Conservation (phyloP, 2,888 invertebrate species). For the Mycalesis mineus region DNA sequence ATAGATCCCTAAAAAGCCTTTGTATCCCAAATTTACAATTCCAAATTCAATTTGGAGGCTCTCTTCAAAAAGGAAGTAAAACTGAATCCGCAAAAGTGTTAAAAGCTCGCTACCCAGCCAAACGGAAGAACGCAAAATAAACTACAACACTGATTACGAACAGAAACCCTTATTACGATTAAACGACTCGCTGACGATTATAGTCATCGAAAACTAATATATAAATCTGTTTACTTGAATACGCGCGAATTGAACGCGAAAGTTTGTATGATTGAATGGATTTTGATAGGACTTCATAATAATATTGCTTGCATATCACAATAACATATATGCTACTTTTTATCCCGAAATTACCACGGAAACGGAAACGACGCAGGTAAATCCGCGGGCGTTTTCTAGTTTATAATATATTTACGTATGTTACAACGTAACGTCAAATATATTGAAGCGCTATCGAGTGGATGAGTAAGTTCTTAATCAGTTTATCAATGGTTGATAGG, state of each 20-base stretch:
- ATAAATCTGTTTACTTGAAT: no score
- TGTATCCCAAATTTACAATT: background rate
- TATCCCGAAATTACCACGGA: no score
- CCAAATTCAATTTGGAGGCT: background rate
- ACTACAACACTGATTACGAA: slow-evolving; percentile 10
- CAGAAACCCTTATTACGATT: background rate
- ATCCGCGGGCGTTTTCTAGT: no score
- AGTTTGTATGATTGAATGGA: no score
- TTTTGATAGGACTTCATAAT: no score
- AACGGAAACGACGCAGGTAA: no score
- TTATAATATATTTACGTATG: background rate
- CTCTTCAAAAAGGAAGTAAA: slow-evolving; percentile 3
- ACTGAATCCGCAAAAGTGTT: background rate
- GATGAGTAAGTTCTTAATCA: no score
- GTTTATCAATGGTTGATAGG: no score
- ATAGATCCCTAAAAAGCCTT: background rate
- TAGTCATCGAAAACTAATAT: background rate
- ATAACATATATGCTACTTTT: no score
- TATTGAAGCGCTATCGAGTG: no score
- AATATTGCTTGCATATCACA: no score
- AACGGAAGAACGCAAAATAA: slow-evolving; percentile 10
- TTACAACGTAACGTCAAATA: no score
- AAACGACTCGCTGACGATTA: background rate
- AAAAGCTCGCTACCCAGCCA: slow-evolving; percentile 1
- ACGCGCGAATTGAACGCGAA: background rate